These are phyloP conservation scores for Melikaiella ostensackeni DNA, from an alignment of 2,888 invertebrate species.

Conservation along the genomic window DNA sequence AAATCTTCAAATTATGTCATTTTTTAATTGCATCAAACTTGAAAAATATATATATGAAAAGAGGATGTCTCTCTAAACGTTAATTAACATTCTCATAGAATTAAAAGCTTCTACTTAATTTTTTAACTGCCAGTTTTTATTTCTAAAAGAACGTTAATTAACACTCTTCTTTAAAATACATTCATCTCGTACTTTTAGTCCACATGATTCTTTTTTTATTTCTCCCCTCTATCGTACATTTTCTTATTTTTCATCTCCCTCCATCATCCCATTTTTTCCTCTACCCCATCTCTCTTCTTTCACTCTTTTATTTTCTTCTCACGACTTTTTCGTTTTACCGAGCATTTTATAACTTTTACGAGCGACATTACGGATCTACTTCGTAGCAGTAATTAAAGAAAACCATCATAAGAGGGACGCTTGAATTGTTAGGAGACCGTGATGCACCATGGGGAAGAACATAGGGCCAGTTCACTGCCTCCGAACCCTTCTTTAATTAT, in stretches of 20 bases:
- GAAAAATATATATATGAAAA: too few species aligned
- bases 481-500: constrained; percentile 35
- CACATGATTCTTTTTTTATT: background rate
- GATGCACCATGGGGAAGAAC: constrained; percentile 11
- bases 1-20: too few species aligned
- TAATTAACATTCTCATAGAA: too few species aligned
- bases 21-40: too few species aligned
- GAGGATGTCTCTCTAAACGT: too few species aligned
- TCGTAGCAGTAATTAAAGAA: constrained; percentile 68
- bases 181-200: background rate
- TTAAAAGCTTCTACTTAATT: too few species aligned
- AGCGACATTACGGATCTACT: constrained; percentile 57
- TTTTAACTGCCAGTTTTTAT: background rate
- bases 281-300: background rate
- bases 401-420: constrained; percentile 56
- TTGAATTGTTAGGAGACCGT: constrained; percentile 29
- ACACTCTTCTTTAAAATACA: background rate
- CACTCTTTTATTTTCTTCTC: constrained; percentile 16
- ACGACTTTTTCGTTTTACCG: constrained; percentile 42
- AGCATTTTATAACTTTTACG: constrained; percentile 61
- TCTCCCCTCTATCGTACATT: too few species aligned
- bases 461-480: constrained; percentile 10
- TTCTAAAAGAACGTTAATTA: background rate
- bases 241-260: too few species aligned
- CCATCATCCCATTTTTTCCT: background rate